Base-by-base conservation (phyloP, 1,140 invertebrate species). In the Lepidurus couesii region DNA sequence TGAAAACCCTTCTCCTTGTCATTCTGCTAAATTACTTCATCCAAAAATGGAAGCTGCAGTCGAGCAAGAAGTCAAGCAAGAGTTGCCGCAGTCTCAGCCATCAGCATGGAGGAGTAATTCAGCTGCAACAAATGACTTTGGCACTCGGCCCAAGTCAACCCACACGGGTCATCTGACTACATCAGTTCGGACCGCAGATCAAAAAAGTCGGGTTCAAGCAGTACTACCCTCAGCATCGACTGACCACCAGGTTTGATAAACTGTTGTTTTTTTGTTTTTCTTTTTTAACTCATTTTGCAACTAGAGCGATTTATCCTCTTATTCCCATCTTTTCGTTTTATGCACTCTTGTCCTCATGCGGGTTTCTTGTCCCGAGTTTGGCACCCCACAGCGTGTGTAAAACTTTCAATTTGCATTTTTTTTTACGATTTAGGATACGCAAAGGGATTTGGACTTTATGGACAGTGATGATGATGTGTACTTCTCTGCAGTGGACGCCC, bases 391-490 rank as follows among this genome's bases (percentile, higher is more conserved):
- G 53, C 16, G 34, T n/a, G 21, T 65, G n/a, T 21, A 65, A 21
- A 16, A 65, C 21, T 65, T 16, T 65, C 53, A 65, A 16, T 65
- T 7, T 7, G 13, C 16, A 16, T 21, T 65, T 65, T 21, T 21
- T 65, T 65, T 7, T 65, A n/a, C 9, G 34, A 4, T 34, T 65
- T 16, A 65, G 53, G 53, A 10, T n/a, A 44, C 75, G 16, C 44
- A 8, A 10, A 45, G 53, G 34, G 76, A 77, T 34, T 45, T 42
- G 44, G 42, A 53, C 34, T 77, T 77, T 65, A 45, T 65, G n/a
- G 76, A 77, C 76, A 65, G 65, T 13, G 76, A 77, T 77, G 76
- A 77, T 77, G 76, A 77, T 45, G 65, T 77, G 44, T 65, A 34
- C 42, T 24, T 77, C 76, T 42, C 44, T 26, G 76, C 45, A 42